phyloP scores from a whole-genome alignment of 2,113 vertebrate genomes.

The Mormoops blainvillei region DNA sequence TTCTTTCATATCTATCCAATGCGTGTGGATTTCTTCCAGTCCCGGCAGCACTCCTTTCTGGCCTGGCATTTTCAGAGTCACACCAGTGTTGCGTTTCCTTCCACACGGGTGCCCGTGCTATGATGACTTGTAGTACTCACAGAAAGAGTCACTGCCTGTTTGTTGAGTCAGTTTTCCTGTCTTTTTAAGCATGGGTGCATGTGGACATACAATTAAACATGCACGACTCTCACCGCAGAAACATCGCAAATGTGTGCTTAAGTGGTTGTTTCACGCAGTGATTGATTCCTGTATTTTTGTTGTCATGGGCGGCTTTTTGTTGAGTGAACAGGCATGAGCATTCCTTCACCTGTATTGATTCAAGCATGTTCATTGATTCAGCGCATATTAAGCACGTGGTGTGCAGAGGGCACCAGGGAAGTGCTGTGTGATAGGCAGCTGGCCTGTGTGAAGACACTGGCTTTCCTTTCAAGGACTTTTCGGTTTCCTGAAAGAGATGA shows the following conservation, averaged over 20 bases:
- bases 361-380: background rate
- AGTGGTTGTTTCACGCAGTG: background rate
- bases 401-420: background rate
- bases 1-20: background rate
- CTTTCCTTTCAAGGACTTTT: constrained; percentile 1
- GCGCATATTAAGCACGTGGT: background rate
- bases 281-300: background rate
- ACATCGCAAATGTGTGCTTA: background rate
- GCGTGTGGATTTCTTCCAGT: background rate
- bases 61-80: background rate
- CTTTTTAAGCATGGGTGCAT: background rate
- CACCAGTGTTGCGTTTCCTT: background rate
- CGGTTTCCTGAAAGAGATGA: background rate
- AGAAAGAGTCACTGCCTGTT: background rate
- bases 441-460: background rate
- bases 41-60: background rate
- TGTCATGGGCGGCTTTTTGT: background rate
- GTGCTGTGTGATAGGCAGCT: background rate
- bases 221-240: background rate
- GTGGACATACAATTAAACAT: background rate
- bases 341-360: background rate
- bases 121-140: background rate
- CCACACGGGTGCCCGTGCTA: background rate
- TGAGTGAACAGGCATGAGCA: background rate
- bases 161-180: background rate